phyloP scores from a whole-genome alignment of 1,140 invertebrate species.

The Aphis gossypii region DNA sequence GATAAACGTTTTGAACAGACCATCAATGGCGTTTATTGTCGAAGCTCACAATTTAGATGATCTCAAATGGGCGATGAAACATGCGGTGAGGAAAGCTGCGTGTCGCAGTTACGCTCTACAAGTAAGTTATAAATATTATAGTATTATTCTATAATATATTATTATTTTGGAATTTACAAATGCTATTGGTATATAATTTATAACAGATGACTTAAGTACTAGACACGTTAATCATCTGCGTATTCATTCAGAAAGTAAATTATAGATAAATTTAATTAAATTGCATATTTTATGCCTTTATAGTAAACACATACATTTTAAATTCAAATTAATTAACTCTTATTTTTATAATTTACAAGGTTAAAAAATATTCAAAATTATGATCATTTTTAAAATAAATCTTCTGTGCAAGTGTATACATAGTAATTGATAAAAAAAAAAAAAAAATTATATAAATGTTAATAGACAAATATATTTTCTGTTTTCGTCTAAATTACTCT shows the following conservation, averaged over 20 bases:
- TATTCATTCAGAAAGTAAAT: neutral
- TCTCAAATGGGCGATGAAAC: conserved; percentile 82
- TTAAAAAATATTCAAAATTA: neutral
- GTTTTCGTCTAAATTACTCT: neutral
- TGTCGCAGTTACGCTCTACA: conserved; percentile 88
- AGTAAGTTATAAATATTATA: conserved; percentile 59
- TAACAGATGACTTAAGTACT: neutral
- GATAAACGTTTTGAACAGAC: conserved; percentile 66
- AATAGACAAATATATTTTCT: no score
- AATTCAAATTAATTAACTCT: neutral
- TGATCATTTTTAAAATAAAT: neutral
- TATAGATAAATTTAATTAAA: neutral
- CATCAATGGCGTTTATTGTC: conserved; percentile 83
- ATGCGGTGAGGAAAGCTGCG: conserved; percentile 81
- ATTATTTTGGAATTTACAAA: neutral
- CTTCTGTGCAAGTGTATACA: neutral
- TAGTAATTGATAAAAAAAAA: neutral
- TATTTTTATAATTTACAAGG: neutral
- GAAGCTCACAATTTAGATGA: conserved; percentile 85
- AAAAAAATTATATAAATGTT: neutral
- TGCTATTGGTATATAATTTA: neutral
- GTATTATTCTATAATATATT: neutral
- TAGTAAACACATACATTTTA: neutral
- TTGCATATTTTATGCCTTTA: neutral
- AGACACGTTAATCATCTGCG: neutral